phyloP scores from a whole-genome alignment of 2,113 vertebrate genomes.

The Caretta caretta region DNA sequence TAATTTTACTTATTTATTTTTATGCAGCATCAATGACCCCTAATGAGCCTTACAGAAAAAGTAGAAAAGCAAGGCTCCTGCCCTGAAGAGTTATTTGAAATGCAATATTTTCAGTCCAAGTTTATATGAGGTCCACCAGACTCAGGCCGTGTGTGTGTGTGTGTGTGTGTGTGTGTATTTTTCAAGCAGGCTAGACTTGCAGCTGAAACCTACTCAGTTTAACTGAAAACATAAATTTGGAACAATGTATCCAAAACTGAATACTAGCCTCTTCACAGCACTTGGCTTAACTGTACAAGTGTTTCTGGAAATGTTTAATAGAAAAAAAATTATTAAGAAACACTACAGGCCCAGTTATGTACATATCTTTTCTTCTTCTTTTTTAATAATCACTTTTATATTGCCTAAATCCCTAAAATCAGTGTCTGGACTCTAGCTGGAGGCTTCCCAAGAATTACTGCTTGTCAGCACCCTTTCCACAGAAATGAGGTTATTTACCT shows the following conservation, averaged over 20 bases:
- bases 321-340: slow-evolving; percentile 24
- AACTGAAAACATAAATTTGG: slow-evolving; percentile 6
- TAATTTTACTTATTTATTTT: neutral
- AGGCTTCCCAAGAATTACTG: slow-evolving; percentile 68
- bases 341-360: slow-evolving; percentile 45
- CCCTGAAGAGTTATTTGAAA: neutral
- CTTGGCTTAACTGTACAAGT: slow-evolving; percentile 38
- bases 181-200: neutral
- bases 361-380: slow-evolving; percentile 22
- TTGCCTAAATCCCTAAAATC: slow-evolving; percentile 69
- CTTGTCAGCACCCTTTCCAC: slow-evolving; percentile 61
- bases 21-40: neutral
- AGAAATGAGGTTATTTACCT: slow-evolving; percentile 46
- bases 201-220: neutral
- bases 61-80: neutral
- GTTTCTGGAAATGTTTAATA: slow-evolving; percentile 66
- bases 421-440: slow-evolving; percentile 55
- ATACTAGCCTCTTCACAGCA: neutral
- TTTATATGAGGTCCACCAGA: neutral
- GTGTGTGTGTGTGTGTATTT: neutral
- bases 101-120: neutral
- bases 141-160: neutral
- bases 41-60: neutral
- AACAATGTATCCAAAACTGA: neutral
- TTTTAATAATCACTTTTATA: slow-evolving; percentile 70